phyloP scores from a whole-genome alignment of 2,113 vertebrate species.

The Pygoscelis adeliae region DNA sequence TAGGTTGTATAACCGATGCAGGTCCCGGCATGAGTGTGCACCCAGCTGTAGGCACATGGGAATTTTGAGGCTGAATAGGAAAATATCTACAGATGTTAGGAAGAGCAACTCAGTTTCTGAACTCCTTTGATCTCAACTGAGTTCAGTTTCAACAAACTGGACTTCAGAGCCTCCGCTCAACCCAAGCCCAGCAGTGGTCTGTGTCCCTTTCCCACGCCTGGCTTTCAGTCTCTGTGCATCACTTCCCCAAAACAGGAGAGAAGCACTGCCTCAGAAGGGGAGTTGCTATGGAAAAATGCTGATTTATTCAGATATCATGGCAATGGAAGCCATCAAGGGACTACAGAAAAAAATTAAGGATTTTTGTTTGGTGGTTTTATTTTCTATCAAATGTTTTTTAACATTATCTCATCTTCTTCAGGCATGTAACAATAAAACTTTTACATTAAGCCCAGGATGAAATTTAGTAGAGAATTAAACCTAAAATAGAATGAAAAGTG shows the following conservation, averaged over 20 bases:
- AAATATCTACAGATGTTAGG: neutral
- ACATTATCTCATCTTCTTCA: neutral
- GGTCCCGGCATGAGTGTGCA: neutral
- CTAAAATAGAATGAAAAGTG: neutral
- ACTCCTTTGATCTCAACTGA: neutral
- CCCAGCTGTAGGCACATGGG: neutral
- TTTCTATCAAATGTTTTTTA: neutral
- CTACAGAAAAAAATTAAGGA: neutral
- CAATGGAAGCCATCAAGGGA: neutral
- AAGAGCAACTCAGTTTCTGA: neutral
- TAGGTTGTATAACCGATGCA: neutral
- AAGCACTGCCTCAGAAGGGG: neutral
- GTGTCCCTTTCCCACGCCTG: neutral
- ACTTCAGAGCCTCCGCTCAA: neutral
- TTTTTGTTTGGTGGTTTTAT: neutral
- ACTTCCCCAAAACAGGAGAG: neutral
- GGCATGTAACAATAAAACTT: neutral
- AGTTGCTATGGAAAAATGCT: neutral
- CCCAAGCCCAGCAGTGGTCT: accelerated
- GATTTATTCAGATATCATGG: neutral
- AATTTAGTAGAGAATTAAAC: neutral
- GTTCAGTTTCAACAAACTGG: neutral
- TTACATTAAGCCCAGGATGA: neutral
- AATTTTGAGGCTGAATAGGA: neutral
- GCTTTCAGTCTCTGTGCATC: neutral